Evolutionary conservation across 2,888 invertebrate species (phyloP), one percentile per base, ranked within the genome.

Genomic region (Habrosyne pyritoides): DNA sequence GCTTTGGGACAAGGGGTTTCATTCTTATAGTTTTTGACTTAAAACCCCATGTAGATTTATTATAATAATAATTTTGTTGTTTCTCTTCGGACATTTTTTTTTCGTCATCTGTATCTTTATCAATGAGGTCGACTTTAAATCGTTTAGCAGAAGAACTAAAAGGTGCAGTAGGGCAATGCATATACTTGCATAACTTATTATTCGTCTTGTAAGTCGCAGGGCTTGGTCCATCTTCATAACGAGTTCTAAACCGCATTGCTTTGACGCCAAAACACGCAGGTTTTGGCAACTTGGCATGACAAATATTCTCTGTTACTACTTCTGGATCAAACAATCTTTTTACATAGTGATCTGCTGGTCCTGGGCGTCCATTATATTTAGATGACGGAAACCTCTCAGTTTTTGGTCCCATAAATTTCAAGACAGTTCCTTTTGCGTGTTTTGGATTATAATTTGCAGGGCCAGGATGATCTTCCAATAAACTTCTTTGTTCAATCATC

Each of bases 11-110:
- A 6, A 84, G 60, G 5, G 83, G 77, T 66, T 79, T 82, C 62
- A 87, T 78, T 49, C 90, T 77, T 53, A 77, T 59, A 1, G 87
- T 83, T 64, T 81, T 80, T 21, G 89, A 91, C 64, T 71, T 87
- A 59, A 89, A 91, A 62, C 64, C 74, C 87, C 89, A 90, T 0
- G 82, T 81, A 2, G 70, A 82, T 36, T 64, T 52, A 59, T 54
- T 62, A 10, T 54, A 42, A 10, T 33, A 42, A 10, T 59, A 22
- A 18, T 36, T 18, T 42, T 63, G 57, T 10, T 59, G 48, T 2
- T 67, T 60, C 36, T 66, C 49, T 4, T 59, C 58, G 26, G 47
- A 10, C n/a, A 24, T 12, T 5, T 51, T 46, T 54, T 61, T 54
- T 33, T 67, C 62, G n/a, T 67, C 60, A 5, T 75, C 65, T 1